phyloP scores from a whole-genome alignment of 2,888 invertebrate genomes.

The Pammene aurita region DNA sequence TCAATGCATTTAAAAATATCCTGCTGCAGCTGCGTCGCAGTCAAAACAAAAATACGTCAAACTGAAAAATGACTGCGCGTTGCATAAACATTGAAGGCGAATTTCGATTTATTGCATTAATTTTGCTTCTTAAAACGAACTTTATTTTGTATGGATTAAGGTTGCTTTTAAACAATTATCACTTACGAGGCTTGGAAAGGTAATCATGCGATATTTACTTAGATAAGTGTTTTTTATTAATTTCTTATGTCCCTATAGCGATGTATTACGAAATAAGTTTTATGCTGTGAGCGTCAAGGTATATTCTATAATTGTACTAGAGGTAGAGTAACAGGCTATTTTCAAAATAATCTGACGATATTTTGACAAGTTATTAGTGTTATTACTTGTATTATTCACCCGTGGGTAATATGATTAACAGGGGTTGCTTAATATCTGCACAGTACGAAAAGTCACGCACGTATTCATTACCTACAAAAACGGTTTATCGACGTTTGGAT shows the following conservation, averaged over 20 bases:
- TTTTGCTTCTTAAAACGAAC: background rate
- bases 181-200: background rate
- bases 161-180: background rate
- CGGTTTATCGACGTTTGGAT: background rate
- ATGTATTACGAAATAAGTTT: background rate
- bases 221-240: background rate
- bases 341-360: background rate
- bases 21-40: constrained; percentile 50
- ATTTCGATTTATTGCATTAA: constrained; percentile 10
- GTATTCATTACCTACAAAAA: background rate
- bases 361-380: constrained; percentile 5
- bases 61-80: constrained; percentile 50
- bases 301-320: background rate
- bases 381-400: constrained; percentile 9
- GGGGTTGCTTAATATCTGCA: constrained; percentile 17
- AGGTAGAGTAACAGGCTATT: background rate
- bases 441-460: constrained; percentile 14
- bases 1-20: constrained; percentile 43
- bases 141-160: background rate
- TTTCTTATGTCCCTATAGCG: background rate
- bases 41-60: constrained; percentile 59
- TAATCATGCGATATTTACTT: background rate
- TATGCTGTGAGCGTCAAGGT: background rate
- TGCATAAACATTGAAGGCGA: constrained; percentile 18
- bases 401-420: background rate